Conservation (phyloP, 2,113 vertebrate species). For the Catharus minimus region DNA sequence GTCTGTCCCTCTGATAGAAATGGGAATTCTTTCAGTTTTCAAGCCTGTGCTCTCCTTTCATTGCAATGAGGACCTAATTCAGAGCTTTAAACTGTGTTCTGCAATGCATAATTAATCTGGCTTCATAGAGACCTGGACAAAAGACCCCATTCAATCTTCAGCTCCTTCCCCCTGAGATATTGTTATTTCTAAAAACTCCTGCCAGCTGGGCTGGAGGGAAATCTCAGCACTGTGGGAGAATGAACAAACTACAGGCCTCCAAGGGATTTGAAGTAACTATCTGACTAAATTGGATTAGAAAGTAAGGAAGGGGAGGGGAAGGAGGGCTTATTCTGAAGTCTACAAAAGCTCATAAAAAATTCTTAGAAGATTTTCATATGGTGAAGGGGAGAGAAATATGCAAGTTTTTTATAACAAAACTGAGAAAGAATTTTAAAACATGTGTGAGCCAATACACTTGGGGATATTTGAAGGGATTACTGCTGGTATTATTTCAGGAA, state of each 20-base stretch:
- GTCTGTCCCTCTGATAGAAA: constrained; percentile 69
- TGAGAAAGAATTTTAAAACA: constrained; percentile 52
- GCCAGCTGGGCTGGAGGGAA: constrained; percentile 90
- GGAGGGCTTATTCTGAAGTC: constrained; percentile 64
- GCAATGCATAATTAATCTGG: constrained; percentile 95
- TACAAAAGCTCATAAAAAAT: constrained; percentile 64
- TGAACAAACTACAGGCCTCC: constrained; percentile 74
- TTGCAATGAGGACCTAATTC: constrained; percentile 74
- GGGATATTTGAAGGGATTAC: constrained; percentile 52
- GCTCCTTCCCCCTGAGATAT: constrained; percentile 85
- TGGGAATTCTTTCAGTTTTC: constrained; percentile 74
- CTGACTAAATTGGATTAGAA: constrained; percentile 83
- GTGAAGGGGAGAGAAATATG: constrained; percentile 51
- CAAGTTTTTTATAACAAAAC: constrained; percentile 52
- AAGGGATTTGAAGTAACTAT: constrained; percentile 72
- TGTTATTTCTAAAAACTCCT: constrained; percentile 90
- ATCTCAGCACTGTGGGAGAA: constrained; percentile 83
- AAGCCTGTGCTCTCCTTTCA: constrained; percentile 72
- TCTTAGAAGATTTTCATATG: constrained; percentile 68
- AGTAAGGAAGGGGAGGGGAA: constrained; percentile 68
- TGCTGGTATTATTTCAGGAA: constrained; percentile 55
- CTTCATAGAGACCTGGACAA: constrained; percentile 90
- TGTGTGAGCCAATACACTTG: constrained; percentile 24
- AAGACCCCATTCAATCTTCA: constrained; percentile 88
- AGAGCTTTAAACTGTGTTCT: constrained; percentile 82